Conservation (phyloP, 2,113 vertebrate genomes). For the cat (Felis catus) region DNA sequence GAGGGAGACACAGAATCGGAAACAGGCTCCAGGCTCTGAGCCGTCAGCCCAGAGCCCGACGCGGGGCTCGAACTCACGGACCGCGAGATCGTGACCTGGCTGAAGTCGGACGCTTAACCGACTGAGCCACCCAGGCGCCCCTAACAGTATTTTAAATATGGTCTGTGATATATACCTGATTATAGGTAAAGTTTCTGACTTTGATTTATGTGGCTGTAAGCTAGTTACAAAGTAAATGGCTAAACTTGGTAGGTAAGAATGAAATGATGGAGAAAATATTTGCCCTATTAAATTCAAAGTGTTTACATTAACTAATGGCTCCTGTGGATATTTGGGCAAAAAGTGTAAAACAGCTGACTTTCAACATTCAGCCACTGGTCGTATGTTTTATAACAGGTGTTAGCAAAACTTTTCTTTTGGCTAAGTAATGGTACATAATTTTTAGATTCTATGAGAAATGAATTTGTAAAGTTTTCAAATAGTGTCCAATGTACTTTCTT, state of each 20-base stretch:
- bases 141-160: neutral
- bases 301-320: neutral
- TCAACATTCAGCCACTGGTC: neutral
- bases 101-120: no score
- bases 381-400: neutral
- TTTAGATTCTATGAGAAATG: neutral
- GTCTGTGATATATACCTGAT: neutral
- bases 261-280: neutral
- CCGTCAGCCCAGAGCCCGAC: no score
- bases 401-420: neutral
- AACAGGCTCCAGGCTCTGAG: no score
- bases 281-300: neutral
- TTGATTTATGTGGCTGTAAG: constrained; percentile 7
- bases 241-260: constrained; percentile 21
- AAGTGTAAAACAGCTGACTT: neutral
- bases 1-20: no score
- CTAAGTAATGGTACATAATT: neutral
- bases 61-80: no score
- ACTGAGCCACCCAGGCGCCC: no score
- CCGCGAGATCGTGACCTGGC: no score
- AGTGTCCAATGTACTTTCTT: neutral
- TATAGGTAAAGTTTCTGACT: neutral
- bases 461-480: constrained; percentile 28
- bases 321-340: neutral
- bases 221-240: constrained; percentile 24